Evolutionary conservation across 2,797 vertebrate species (phyloP).

Genomic region (Cephalopachus bancanus): DNA sequence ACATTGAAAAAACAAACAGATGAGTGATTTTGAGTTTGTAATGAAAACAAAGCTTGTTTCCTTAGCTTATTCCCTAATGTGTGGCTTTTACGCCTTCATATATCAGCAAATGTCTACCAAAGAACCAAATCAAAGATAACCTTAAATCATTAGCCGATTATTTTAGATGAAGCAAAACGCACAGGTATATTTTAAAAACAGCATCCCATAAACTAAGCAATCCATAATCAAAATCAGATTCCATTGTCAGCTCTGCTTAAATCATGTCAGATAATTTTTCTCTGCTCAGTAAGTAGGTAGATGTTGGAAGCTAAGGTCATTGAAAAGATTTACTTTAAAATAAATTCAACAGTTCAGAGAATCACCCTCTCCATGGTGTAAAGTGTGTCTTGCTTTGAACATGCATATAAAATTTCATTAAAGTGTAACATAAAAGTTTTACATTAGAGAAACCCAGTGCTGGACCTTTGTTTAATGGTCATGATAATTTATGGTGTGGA

Average conservation of each 20-base stretch:
- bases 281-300: constrained; percentile 73
- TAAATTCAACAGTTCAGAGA: constrained; percentile 65
- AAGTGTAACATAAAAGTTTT: constrained; percentile 84
- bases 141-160: constrained; percentile 77
- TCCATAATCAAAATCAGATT: constrained; percentile 80
- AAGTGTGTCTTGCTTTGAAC: constrained; percentile 77
- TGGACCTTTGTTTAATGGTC: constrained; percentile 84
- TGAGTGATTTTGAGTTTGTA: constrained; percentile 79
- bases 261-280: constrained; percentile 70
- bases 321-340: constrained; percentile 81
- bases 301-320: constrained; percentile 77
- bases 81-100: constrained; percentile 66
- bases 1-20: constrained; percentile 72
- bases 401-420: constrained; percentile 83
- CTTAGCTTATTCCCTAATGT: constrained; percentile 78
- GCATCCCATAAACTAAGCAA: constrained; percentile 70
- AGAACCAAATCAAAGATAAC: constrained; percentile 81
- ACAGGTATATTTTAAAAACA: constrained; percentile 71
- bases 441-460: constrained; percentile 78
- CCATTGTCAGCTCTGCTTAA: constrained; percentile 73
- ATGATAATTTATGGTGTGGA: constrained; percentile 83
- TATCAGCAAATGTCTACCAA: constrained; percentile 67
- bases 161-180: constrained; percentile 79
- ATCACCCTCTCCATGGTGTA: constrained; percentile 35
- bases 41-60: constrained; percentile 75